Percentiles rank a stretch among this genome's conserved stretches.
Evolutionary conservation across 2,888 invertebrate species (phyloP).

Genomic region (Cephus rjabovi): DNA sequence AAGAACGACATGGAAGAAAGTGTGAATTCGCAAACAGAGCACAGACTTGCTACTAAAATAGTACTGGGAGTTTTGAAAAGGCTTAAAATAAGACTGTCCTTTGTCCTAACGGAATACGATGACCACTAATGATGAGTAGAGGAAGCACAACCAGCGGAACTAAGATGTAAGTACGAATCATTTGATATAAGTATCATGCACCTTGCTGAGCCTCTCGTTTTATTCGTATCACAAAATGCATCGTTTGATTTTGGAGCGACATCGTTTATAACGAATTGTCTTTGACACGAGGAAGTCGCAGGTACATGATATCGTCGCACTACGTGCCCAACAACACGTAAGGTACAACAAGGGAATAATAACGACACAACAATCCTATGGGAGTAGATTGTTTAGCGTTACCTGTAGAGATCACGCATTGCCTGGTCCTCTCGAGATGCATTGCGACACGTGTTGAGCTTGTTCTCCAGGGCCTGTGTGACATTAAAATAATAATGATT

Average conservation of each 20-base stretch:
- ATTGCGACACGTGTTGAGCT: constrained; percentile 62
- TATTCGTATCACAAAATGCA: background rate
- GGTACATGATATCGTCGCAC: constrained; percentile 31
- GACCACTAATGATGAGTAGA: background rate
- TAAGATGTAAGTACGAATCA: constrained; percentile 30
- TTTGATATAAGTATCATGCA: constrained; percentile 26
- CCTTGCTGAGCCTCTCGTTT: constrained; percentile 11
- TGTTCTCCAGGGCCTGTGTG: constrained; percentile 62
- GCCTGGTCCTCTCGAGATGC: constrained; percentile 63
- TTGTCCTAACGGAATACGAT: background rate
- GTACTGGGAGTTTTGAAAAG: background rate
- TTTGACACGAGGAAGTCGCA: constrained; percentile 12
- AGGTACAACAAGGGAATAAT: constrained; percentile 28
- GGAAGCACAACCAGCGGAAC: constrained; percentile 37
- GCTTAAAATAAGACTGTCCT: background rate
- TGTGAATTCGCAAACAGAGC: background rate
- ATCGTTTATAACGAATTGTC: background rate
- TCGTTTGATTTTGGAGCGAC: background rate
- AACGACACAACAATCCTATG: constrained; percentile 35
- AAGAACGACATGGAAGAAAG: background rate
- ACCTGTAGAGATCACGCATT: constrained; percentile 65
- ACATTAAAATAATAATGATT: constrained; percentile 18
- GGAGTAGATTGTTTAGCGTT: constrained; percentile 48
- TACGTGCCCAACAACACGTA: constrained; percentile 20
- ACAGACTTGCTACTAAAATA: background rate